Conservation (phyloP, 2,888 invertebrate genomes). For the Adineta ricciae region DNA sequence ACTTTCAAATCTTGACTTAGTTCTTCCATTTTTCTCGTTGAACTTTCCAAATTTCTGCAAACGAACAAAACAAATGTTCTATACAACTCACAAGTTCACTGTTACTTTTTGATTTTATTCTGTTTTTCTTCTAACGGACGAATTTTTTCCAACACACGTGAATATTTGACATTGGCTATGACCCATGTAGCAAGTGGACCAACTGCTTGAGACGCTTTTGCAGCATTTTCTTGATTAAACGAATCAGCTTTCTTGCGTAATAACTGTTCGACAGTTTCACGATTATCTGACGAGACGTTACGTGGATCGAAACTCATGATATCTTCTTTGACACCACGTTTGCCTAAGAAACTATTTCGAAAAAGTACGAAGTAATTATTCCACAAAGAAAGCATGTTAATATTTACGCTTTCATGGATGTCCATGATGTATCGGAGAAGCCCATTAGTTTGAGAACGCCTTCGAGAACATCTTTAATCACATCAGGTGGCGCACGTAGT, state of each 20-base stretch:
- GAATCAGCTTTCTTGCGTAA: constrained; percentile 69
- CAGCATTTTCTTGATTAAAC: constrained; percentile 74
- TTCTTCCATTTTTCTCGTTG: constrained; percentile 67
- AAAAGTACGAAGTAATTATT: background rate
- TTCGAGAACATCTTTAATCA: constrained; percentile 87
- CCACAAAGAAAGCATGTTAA: background rate
- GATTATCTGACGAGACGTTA: constrained; percentile 68
- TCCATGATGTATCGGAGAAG: constrained; percentile 95
- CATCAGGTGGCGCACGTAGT: constrained; percentile 85
- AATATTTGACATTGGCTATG: constrained; percentile 81
- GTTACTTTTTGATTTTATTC: constrained; percentile 53
- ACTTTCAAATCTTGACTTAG: constrained; percentile 50
- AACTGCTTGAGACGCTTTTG: constrained; percentile 85
- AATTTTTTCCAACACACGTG: constrained; percentile 78
- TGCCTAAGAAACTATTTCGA: constrained; percentile 67
- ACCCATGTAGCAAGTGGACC: constrained; percentile 96
- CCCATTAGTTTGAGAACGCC: constrained; percentile 94
- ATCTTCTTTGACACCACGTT: constrained; percentile 88
- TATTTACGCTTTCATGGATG: constrained; percentile 77
- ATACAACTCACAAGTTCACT: constrained; percentile 33
- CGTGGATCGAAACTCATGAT: constrained; percentile 86
- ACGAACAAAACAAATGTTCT: constrained; percentile 27
- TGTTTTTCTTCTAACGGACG: constrained; percentile 77
- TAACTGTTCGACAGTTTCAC: constrained; percentile 69
- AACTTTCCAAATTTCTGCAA: constrained; percentile 63